Evolutionary conservation across 2,113 vertebrate species (phyloP).

Genomic region (Sceloporus tristichus): DNA sequence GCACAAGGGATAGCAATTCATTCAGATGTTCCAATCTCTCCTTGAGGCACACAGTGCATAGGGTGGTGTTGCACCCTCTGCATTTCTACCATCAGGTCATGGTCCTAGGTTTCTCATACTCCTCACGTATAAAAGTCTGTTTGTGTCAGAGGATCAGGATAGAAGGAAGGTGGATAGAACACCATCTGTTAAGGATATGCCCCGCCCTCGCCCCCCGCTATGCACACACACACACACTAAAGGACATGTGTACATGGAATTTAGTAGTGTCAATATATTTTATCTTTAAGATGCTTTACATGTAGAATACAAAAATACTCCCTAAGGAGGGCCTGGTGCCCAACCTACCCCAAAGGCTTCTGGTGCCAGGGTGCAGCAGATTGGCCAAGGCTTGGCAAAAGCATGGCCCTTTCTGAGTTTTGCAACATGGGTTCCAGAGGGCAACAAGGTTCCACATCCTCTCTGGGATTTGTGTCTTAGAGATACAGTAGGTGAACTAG

Average conservation of each 20-base stretch:
- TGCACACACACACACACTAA: not conserved
- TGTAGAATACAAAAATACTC: slow-evolving; percentile 45
- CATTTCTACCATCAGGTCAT: not conserved
- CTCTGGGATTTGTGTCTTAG: slow-evolving; percentile 27
- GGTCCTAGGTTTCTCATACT: too few species aligned
- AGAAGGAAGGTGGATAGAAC: not conserved
- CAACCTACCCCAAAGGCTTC: not conserved
- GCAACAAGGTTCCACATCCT: not conserved
- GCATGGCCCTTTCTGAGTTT: not conserved
- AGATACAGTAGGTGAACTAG: slow-evolving; percentile 24
- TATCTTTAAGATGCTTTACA: slow-evolving; percentile 50
- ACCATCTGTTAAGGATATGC: not conserved
- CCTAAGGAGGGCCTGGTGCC: slow-evolving; percentile 10
- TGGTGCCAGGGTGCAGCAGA: slow-evolving; percentile 6
- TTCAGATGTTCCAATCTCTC: not conserved
- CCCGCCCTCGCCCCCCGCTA: not conserved
- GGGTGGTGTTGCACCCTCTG: not conserved
- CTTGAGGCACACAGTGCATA: too few species aligned
- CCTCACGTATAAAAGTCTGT: not conserved
- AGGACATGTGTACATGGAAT: too few species aligned
- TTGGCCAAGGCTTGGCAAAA: not conserved
- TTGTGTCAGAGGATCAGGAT: not conserved
- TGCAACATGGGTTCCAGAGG: not conserved
- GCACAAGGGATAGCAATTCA: not conserved
- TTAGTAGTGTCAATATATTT: slow-evolving; percentile 43